Evolutionary conservation across 2,797 vertebrate genomes (phyloP).

Genomic region (Galago senegalensis): DNA sequence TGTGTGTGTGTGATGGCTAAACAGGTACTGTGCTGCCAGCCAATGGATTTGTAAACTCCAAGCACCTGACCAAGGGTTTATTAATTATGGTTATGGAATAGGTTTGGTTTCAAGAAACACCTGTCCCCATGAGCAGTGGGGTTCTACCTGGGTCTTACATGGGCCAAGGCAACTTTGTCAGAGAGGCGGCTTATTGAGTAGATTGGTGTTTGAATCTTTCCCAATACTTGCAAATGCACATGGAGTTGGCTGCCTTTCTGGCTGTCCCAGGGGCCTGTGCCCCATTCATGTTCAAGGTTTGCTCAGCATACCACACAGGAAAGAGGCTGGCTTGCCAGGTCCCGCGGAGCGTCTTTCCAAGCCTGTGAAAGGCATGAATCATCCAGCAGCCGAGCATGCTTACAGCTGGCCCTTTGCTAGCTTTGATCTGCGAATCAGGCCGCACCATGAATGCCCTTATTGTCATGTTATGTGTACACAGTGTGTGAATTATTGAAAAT

Average conservation of each 20-base stretch:
- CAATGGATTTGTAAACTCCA: background rate
- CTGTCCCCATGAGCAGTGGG: conserved; percentile 47
- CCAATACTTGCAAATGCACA: conserved; percentile 83
- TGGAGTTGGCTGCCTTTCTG: conserved; percentile 86
- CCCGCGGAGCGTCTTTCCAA: conserved; percentile 93
- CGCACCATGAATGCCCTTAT: conserved; percentile 99
- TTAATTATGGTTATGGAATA: conserved; percentile 42
- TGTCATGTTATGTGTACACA: conserved; percentile 99
- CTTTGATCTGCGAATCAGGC: conserved; percentile 99
- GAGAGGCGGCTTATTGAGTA: conserved; percentile 74
- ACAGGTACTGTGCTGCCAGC: background rate
- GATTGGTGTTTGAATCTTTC: conserved; percentile 76
- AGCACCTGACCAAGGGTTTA: background rate
- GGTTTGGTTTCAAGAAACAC: conserved; percentile 82
- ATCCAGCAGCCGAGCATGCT: conserved; percentile 98
- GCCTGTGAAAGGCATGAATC: conserved; percentile 98
- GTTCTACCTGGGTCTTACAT: background rate
- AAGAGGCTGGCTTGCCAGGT: conserved; percentile 93
- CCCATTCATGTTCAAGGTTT: conserved; percentile 91
- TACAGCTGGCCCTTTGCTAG: conserved; percentile 98
- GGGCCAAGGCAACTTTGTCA: conserved; percentile 50
- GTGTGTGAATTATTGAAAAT: conserved; percentile 99
- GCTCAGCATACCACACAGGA: conserved; percentile 92
- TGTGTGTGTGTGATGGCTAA: conserved; percentile 23
- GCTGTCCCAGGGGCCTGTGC: conserved; percentile 87